These are phyloP conservation scores for Uria aalge DNA, from an alignment of 2,113 vertebrate genomes.

Conservation along the genomic window DNA sequence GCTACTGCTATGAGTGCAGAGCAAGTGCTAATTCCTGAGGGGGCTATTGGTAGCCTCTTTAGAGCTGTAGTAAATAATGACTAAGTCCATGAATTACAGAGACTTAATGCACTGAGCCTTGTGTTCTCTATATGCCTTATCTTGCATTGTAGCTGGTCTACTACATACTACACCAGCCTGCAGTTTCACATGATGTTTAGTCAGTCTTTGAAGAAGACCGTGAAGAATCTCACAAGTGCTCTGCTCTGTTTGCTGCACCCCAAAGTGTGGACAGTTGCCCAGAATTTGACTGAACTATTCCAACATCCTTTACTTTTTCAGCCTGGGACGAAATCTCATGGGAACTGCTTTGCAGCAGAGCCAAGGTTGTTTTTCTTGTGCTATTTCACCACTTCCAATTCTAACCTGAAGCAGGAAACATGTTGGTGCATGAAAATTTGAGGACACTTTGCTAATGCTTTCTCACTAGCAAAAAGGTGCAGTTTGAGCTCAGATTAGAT, in stretches of 20 bases:
- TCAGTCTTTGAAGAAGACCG: background rate
- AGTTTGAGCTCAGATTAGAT: background rate
- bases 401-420: background rate
- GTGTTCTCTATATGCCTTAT: background rate
- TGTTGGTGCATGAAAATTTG: background rate
- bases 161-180: background rate
- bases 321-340: background rate
- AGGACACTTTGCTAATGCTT: background rate
- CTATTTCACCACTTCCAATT: background rate
- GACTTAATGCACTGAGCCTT: background rate
- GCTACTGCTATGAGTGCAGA: background rate
- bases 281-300: background rate
- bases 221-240: background rate
- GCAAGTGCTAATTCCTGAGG: background rate
- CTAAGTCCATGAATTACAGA: constrained; percentile 9
- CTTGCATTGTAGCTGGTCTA: background rate
- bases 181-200: background rate
- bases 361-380: background rate
- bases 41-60: constrained; percentile 15
- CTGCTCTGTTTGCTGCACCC: background rate
- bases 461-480: background rate
- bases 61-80: constrained; percentile 48
- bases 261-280: background rate
- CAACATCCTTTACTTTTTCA: background rate
- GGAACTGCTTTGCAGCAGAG: background rate